Conservation (phyloP, 2,113 vertebrate species). For the Pterocles burchelli region DNA sequence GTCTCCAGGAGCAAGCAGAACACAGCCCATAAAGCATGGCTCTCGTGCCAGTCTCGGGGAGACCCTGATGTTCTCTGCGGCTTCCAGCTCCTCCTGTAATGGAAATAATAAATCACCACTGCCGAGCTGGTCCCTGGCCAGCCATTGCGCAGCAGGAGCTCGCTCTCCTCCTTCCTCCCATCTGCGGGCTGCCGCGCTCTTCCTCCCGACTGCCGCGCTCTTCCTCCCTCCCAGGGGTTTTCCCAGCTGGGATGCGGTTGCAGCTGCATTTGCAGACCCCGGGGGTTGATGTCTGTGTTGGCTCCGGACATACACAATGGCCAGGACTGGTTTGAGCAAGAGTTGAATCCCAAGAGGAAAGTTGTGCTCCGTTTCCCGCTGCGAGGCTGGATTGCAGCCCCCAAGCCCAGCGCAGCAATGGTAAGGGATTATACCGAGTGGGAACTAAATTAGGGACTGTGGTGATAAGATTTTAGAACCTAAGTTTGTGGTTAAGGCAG, state of each 20-base stretch:
- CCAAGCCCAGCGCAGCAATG: background rate
- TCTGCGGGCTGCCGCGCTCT: rapidly evolving
- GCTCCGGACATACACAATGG: background rate
- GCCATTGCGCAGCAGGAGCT: background rate
- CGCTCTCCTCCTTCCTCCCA: background rate
- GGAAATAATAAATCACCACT: slow-evolving; percentile 21
- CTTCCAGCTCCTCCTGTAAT: slow-evolving; percentile 20
- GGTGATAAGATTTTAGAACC: background rate
- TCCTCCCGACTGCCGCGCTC: background rate
- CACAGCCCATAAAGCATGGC: background rate
- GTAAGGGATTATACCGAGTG: background rate
- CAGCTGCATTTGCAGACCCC: background rate
- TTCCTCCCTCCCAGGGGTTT: background rate
- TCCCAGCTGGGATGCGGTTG: background rate
- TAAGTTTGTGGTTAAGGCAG: background rate
- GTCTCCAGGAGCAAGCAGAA: background rate
- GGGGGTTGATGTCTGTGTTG: background rate
- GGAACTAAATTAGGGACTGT: background rate
- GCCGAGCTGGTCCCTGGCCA: background rate
- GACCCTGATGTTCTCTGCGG: background rate
- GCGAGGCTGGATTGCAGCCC: background rate
- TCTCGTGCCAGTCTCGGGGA: background rate
- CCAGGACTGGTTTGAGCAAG: background rate
- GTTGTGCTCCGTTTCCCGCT: background rate
- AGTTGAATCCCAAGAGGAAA: background rate